Percentiles rank a stretch among this genome's conserved stretches.
phyloP scores from a whole-genome alignment of 2,888 invertebrate genomes.

The Darwinula stevensoni region DNA sequence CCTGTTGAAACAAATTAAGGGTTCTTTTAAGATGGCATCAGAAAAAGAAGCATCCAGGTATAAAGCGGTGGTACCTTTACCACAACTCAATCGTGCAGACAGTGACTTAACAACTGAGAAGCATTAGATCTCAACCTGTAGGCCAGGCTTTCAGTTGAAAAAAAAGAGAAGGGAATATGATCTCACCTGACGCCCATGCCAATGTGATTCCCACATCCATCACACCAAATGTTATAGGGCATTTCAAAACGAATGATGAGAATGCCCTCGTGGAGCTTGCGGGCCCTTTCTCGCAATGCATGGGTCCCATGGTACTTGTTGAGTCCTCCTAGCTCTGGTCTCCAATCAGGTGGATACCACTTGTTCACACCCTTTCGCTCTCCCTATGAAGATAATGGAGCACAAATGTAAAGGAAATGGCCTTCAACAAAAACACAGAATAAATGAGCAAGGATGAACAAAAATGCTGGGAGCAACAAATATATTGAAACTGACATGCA shows the following conservation, averaged over 20 bases:
- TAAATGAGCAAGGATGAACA: too few relatives aligned
- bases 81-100: too few relatives aligned
- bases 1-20: conserved; percentile 16
- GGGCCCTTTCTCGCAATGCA: conserved; percentile 75
- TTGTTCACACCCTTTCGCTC: conserved; percentile 92
- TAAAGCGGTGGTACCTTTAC: background rate
- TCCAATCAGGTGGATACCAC: conserved; percentile 97
- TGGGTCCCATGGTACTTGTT: conserved; percentile 80
- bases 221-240: conserved; percentile 99
- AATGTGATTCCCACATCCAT: conserved; percentile 88
- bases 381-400: conserved; percentile 36
- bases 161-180: too few relatives aligned
- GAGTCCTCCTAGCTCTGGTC: conserved; percentile 72
- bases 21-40: background rate
- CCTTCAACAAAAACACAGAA: too few relatives aligned
- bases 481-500: too few relatives aligned
- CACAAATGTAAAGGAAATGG: too few relatives aligned
- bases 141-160: too few relatives aligned
- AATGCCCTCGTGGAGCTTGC: conserved; percentile 84
- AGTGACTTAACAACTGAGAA: too few relatives aligned
- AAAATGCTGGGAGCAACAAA: too few relatives aligned
- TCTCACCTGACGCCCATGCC: conserved; percentile 74
- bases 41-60: too few relatives aligned
- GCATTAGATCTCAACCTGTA: too few relatives aligned
- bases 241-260: conserved; percentile 91